phyloP scores from a whole-genome alignment of 2,113 vertebrate species.

The Phylloscopus trochilus region DNA sequence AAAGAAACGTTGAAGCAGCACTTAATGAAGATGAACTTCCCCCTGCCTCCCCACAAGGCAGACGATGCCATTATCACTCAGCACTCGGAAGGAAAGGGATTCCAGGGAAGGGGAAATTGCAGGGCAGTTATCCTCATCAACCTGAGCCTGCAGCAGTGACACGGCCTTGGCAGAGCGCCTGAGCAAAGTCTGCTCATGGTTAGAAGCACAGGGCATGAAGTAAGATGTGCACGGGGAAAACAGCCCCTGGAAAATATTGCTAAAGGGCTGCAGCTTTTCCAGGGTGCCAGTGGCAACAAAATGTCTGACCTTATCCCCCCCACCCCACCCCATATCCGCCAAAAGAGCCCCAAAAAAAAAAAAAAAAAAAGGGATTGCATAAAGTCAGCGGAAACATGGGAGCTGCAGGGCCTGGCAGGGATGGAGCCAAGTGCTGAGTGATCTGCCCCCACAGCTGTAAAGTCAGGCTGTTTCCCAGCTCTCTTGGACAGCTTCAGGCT shows the following conservation, averaged over 20 bases:
- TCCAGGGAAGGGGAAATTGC: constrained; percentile 8
- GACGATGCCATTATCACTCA: background rate
- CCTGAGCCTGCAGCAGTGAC: background rate
- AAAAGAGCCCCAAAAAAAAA: no score
- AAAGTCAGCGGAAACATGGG: background rate
- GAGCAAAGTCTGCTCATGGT: background rate
- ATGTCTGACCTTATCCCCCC: background rate
- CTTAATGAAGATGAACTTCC: constrained; percentile 16
- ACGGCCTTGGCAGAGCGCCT: background rate
- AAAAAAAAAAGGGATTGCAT: background rate
- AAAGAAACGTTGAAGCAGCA: background rate
- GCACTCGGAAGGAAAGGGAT: constrained; percentile 25
- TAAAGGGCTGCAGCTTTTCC: background rate
- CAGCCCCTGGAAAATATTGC: background rate
- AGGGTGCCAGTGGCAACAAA: background rate
- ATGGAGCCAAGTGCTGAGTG: background rate
- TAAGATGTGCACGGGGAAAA: background rate
- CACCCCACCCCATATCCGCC: background rate
- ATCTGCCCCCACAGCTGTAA: background rate
- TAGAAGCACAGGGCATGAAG: background rate
- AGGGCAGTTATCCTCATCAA: constrained; percentile 29
- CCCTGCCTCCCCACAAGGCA: background rate
- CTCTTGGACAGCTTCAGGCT: background rate
- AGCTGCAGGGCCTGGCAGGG: background rate
- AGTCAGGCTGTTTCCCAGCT: background rate